phyloP scores from a whole-genome alignment of 2,113 vertebrate genomes.

The Cyrtonyx montezumae region DNA sequence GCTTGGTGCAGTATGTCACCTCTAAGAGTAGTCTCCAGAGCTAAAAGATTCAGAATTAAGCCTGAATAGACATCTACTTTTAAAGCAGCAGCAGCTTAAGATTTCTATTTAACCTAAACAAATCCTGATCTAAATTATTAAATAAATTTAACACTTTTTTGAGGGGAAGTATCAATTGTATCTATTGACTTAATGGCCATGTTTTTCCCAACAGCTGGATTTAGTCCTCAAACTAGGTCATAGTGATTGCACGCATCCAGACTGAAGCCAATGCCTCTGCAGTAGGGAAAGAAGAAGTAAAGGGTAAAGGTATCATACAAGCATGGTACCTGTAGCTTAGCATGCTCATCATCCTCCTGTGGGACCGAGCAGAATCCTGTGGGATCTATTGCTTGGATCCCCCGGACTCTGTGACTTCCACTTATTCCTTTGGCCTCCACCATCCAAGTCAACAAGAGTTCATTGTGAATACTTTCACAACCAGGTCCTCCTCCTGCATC shows the following conservation, averaged over 20 bases:
- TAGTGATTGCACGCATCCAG: background rate
- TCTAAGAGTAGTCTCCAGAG: background rate
- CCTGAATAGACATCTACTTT: background rate
- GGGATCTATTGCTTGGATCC: too few relatives aligned
- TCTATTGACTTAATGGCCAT: background rate
- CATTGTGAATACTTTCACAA: background rate
- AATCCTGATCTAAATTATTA: background rate
- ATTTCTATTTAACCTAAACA: background rate
- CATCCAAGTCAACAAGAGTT: background rate
- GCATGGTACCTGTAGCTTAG: background rate
- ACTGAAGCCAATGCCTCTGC: background rate
- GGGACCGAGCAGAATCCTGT: too few relatives aligned
- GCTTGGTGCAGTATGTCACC: background rate
- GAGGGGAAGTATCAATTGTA: rapidly evolving
- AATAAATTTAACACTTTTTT: background rate
- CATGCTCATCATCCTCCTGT: too few relatives aligned
- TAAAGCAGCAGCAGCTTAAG: background rate
- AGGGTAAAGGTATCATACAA: background rate
- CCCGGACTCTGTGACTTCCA: background rate
- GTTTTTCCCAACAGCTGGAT: background rate
- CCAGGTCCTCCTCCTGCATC: background rate
- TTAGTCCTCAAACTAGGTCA: constrained; percentile 5
- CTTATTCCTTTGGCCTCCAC: background rate
- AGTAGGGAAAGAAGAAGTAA: background rate
- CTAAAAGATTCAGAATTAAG: background rate